A percentile compares a stretch with the other conserved stretches of the same genome.
Evolutionary conservation across 2,888 invertebrate genomes (phyloP).

Genomic region (Amphipyra berbera): DNA sequence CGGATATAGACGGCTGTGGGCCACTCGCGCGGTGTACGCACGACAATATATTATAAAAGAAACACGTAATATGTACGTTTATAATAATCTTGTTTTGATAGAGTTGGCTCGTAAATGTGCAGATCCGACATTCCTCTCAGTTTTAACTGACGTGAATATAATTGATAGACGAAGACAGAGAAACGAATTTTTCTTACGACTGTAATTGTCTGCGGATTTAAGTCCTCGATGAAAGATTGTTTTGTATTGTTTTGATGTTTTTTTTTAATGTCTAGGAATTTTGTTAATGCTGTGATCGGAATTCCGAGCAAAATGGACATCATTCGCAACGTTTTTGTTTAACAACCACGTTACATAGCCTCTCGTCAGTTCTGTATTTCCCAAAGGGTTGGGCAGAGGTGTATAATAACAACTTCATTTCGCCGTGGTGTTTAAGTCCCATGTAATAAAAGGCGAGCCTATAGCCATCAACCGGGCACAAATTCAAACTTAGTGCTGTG

Average conservation of each 20-base stretch:
- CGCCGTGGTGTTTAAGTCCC: too few relatives aligned
- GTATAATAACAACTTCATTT: too few relatives aligned
- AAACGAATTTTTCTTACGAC: constrained; percentile 12
- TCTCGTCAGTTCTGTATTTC: too few relatives aligned
- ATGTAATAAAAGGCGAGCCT: too few relatives aligned
- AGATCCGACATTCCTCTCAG: constrained; percentile 48
- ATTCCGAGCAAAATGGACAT: too few relatives aligned
- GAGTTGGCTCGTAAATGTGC: constrained; percentile 41
- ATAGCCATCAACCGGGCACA: too few relatives aligned
- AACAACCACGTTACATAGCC: too few relatives aligned
- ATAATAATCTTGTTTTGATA: constrained; percentile 57
- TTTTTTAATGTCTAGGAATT: too few relatives aligned
- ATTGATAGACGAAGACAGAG: constrained; percentile 36
- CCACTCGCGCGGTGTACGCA: constrained; percentile 54
- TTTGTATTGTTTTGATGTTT: background rate
- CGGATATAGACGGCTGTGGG: constrained; percentile 52
- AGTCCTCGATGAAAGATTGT: background rate
- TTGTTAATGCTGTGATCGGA: background rate
- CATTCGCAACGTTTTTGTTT: too few relatives aligned
- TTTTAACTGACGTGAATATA: constrained; percentile 23
- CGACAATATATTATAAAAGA: constrained; percentile 56
- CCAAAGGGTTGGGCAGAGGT: too few relatives aligned
- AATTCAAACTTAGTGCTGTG: too few relatives aligned
- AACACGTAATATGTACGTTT: constrained; percentile 52
- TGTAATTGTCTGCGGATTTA: constrained; percentile 1